phyloP scores from a whole-genome alignment of 2,888 invertebrate genomes.

The Trachelus iudaicus region DNA sequence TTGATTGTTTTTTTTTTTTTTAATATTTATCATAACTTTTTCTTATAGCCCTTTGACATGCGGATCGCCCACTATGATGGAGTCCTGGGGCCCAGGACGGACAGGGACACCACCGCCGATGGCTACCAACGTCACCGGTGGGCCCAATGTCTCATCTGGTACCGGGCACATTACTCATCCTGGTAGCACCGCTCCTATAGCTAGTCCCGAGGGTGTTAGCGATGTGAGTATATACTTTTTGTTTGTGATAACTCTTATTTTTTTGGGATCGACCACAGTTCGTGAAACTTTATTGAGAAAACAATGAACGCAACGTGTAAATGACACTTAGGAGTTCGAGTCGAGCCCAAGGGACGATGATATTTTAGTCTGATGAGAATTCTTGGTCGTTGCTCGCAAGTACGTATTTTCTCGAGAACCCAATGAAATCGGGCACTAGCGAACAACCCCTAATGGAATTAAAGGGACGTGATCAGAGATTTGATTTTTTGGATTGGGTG shows the following conservation, averaged over 20 bases:
- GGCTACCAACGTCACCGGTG: conserved; percentile 52
- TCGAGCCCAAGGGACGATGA: not conserved
- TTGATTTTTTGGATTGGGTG: not conserved
- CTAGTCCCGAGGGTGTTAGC: conserved; percentile 66
- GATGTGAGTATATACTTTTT: conserved; percentile 48
- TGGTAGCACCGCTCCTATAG: conserved; percentile 63
- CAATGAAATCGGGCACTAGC: not conserved
- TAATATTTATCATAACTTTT: conserved; percentile 10
- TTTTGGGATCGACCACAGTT: not conserved
- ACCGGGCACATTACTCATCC: conserved; percentile 43
- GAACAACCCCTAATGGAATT: not conserved
- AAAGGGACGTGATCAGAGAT: not conserved
- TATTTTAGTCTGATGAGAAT: not conserved
- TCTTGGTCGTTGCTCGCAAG: not conserved
- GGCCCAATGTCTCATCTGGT: conserved; percentile 45
- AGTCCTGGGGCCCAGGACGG: conserved; percentile 61
- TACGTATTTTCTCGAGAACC: not conserved
- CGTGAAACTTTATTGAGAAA: not conserved
- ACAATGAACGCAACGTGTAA: not conserved
- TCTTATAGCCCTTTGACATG: conserved; percentile 68
- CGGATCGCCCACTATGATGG: conserved; percentile 69
- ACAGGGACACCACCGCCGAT: conserved; percentile 52
- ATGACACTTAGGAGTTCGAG: not conserved
- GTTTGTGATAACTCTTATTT: not conserved
- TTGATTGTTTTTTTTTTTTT: not conserved